phyloP scores from a whole-genome alignment of 2,113 vertebrate genomes.

The Mus pahari region DNA sequence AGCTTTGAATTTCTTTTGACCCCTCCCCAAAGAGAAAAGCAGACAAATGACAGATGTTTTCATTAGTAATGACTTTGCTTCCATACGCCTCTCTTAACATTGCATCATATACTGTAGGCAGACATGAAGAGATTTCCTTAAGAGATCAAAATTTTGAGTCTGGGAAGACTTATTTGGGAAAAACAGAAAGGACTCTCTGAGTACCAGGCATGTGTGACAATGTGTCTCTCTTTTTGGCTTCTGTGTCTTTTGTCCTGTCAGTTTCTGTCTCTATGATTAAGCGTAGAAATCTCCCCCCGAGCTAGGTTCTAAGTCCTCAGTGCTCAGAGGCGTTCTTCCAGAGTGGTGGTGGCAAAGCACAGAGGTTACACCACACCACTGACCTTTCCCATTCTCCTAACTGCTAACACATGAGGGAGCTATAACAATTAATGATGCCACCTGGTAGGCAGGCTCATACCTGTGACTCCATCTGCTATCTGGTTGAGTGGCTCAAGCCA shows the following conservation, averaged over 20 bases:
- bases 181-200: background rate
- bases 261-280: background rate
- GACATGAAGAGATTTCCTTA: background rate
- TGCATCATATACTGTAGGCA: background rate
- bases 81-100: too few species aligned
- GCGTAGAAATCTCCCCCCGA: background rate
- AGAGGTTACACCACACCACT: background rate
- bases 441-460: background rate
- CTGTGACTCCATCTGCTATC: background rate
- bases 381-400: background rate
- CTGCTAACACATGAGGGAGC: background rate
- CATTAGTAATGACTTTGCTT: background rate
- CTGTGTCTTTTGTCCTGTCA: background rate
- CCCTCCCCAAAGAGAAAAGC: background rate
- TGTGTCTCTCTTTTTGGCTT: background rate
- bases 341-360: background rate
- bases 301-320: background rate
- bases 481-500: background rate
- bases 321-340: too few species aligned
- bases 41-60: fast-evolving
- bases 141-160: background rate
- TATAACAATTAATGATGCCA: background rate
- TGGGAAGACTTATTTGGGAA: background rate
- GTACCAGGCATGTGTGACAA: background rate
- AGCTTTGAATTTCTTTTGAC: background rate